Base-by-base conservation (phyloP, 1,140 invertebrate genomes). In the Drosophila mojavensis region DNA sequence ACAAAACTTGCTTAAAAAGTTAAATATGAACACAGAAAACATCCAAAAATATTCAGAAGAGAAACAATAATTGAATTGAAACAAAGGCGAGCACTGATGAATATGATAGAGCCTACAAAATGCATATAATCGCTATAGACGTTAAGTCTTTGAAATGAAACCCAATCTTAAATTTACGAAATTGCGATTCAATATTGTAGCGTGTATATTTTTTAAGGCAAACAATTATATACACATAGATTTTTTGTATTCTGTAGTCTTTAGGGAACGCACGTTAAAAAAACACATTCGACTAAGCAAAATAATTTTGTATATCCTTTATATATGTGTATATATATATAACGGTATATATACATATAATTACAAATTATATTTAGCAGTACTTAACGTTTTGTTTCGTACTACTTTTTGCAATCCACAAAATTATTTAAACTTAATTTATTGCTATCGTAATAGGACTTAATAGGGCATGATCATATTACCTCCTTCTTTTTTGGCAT, bases 161-260 rank as follows among this genome's bases (percentile, higher is more conserved):
- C 56, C 24, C 50, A 68, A 68, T 54, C 47, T 72, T 60, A 67
- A 3, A 73, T 66, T 73, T 55, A 73, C 39, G 33, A 68, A 39
- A 47, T 59, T 60, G 51, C 63, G 56, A 73, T 65, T 66, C 28
- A 39, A 47, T 66, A 67, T 51, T 33, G 62, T 72, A 72, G 63
- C 36, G 39, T 66, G 43, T 77, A 67, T 41, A 55, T 61, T 59
- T 47, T 61, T 50, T 43, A 65, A 63, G 58, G 55, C 54, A 43
- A 55, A 50, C n/a, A 43, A 61, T 54, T 68, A 64, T 77, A 73
- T 73, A 68, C 64, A 50, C 30, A 81, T 76, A 86, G 60, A 73
- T 88, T 47, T 66, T 85, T 82, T 86, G 79, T 86, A 88, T 79
- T 86, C 75, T 54, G 68, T 88, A 88, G 82, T 70, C 51, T 39